These are phyloP conservation scores for Lasaia peninsularis DNA, from an alignment of 1,140 invertebrate genomes.

Conservation along the genomic window DNA sequence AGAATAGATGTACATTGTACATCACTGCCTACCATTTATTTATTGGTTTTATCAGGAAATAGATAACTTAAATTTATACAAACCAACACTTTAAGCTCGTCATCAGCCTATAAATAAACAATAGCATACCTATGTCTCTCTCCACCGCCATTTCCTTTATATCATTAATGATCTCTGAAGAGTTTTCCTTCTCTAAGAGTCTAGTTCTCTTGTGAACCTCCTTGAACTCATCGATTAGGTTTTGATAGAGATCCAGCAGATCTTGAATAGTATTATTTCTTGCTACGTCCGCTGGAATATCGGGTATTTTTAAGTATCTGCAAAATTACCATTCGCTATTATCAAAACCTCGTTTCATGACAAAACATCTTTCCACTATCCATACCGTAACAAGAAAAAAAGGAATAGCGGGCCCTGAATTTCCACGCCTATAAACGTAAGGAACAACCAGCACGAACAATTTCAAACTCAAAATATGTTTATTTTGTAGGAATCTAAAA, in stretches of 20 bases:
- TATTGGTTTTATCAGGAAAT: too few relatives aligned
- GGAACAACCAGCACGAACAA: too few relatives aligned
- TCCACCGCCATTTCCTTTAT: slow-evolving; percentile 92
- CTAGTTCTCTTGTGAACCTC: slow-evolving; percentile 86
- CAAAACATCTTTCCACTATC: too few relatives aligned
- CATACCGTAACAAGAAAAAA: too few relatives aligned
- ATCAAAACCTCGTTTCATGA: neutral
- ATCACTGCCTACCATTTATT: too few relatives aligned
- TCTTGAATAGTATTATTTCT: slow-evolving; percentile 86
- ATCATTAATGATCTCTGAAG: slow-evolving; percentile 84
- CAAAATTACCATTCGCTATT: neutral
- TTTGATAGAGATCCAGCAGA: slow-evolving; percentile 86
- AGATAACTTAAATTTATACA: too few relatives aligned
- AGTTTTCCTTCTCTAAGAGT: slow-evolving; percentile 78
- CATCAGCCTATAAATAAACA: neutral
- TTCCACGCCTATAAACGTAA: too few relatives aligned
- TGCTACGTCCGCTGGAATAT: slow-evolving; percentile 88
- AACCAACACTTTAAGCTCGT: too few relatives aligned
- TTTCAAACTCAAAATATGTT: too few relatives aligned
- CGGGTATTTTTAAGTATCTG: slow-evolving; percentile 79
- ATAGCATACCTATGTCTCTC: slow-evolving; percentile 82
- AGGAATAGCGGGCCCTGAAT: too few relatives aligned
- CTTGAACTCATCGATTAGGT: slow-evolving; percentile 90
- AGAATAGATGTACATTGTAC: too few relatives aligned
- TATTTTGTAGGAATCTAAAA: too few relatives aligned